These are phyloP conservation scores for Misgurnus anguillicaudatus DNA, from an alignment of 2,113 vertebrate genomes.

Conservation along the genomic window DNA sequence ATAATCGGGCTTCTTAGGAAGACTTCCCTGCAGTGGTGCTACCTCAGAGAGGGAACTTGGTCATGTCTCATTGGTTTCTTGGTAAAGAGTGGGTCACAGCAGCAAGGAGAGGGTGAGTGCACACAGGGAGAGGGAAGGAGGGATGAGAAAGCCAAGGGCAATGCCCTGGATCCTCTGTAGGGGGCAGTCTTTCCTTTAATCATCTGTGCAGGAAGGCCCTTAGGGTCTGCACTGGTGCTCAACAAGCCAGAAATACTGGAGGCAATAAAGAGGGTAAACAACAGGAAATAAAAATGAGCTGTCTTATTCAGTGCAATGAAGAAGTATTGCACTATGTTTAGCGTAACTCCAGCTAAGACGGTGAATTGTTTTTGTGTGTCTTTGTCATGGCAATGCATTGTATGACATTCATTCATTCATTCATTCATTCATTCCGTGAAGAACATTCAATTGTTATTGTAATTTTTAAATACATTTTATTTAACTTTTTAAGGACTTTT, in stretches of 20 bases:
- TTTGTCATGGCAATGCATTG: too few species aligned
- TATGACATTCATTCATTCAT: too few species aligned
- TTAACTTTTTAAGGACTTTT: too few species aligned
- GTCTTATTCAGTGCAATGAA: neutral
- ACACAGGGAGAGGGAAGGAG: conserved; percentile 21
- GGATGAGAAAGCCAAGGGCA: conserved; percentile 40
- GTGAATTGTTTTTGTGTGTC: too few species aligned
- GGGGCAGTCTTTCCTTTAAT: conserved; percentile 57
- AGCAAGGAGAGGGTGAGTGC: conserved; percentile 39
- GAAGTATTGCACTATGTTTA: neutral
- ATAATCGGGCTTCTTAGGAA: conserved; percentile 51
- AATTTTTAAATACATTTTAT: too few species aligned
- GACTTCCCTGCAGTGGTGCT: conserved; percentile 45
- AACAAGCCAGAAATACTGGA: conserved; percentile 36
- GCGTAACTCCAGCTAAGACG: too few species aligned
- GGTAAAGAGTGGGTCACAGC: conserved; percentile 53
- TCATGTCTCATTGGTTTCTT: conserved; percentile 56
- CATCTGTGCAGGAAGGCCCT: conserved; percentile 39
- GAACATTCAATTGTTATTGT: too few species aligned
- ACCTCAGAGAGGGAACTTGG: conserved; percentile 54
- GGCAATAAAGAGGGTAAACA: conserved; percentile 24
- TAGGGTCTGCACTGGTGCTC: conserved; percentile 32
- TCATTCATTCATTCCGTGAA: too few species aligned
- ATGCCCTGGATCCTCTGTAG: conserved; percentile 54
- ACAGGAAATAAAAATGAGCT: conserved; percentile 28